A percentile compares a stretch with the other conserved stretches of the same genome.
These are phyloP conservation scores for Physeter macrocephalus DNA, from an alignment of 2,113 vertebrate genomes.

Conservation along the genomic window DNA sequence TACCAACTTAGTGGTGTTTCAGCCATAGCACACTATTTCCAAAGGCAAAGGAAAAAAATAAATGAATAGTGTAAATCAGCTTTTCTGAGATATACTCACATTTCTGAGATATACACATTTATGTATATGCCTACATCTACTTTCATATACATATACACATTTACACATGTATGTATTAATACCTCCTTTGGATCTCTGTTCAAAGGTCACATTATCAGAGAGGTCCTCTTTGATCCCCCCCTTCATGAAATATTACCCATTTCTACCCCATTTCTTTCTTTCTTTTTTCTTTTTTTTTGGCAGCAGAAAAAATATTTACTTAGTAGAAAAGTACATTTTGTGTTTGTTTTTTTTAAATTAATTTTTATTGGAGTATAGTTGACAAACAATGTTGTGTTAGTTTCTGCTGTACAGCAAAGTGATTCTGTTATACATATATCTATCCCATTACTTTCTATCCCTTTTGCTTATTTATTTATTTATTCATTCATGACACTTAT, in stretches of 20 bases:
- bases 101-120: background rate
- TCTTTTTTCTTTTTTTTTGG: background rate
- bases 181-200: background rate
- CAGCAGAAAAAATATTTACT: background rate
- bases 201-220: background rate
- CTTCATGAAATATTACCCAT: background rate
- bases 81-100: background rate
- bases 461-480: background rate
- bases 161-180: background rate
- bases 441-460: background rate
- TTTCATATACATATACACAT: background rate
- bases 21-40: background rate
- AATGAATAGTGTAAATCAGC: background rate
- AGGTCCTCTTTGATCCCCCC: background rate
- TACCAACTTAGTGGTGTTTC: background rate
- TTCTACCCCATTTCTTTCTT: background rate
- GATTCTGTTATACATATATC: no score
- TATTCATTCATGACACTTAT: background rate
- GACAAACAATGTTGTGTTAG: rapidly evolving
- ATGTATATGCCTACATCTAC: background rate
- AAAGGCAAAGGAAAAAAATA: background rate
- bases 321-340: background rate
- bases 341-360: background rate
- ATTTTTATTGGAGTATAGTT: background rate
- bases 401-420: background rate